Evolutionary conservation across 2,888 invertebrate species (phyloP).

Genomic region (Epistrophella euchroma): DNA sequence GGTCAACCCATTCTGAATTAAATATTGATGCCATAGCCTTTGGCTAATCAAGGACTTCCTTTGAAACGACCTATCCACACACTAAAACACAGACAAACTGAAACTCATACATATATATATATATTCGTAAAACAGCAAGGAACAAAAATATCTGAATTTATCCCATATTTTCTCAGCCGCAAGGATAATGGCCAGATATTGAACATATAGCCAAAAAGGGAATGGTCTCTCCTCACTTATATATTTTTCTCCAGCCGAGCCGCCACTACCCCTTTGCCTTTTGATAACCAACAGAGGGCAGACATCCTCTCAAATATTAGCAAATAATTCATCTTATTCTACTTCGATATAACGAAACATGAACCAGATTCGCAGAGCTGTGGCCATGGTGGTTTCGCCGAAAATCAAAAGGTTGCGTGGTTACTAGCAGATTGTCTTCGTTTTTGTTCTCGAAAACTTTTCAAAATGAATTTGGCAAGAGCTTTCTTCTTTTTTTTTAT

Average conservation of each 20-base stretch:
- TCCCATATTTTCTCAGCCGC: conserved; percentile 69
- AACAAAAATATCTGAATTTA: conserved; percentile 52
- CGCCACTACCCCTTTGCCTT: neutral
- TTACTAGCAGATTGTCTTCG: neutral
- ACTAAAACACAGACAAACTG: conserved; percentile 10
- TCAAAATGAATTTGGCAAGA: conserved; percentile 67
- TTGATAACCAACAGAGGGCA: conserved; percentile 51
- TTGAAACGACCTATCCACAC: conserved; percentile 45
- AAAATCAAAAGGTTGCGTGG: neutral
- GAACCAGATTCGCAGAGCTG: conserved; percentile 21
- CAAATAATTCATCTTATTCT: conserved; percentile 71
- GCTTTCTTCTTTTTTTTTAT: conserved; percentile 69
- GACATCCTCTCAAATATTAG: conserved; percentile 55
- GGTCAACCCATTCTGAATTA: conserved; percentile 75
- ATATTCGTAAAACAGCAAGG: neutral
- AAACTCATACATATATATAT: neutral
- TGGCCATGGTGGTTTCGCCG: conserved; percentile 32
- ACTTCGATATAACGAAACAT: conserved; percentile 34
- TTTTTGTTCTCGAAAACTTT: conserved; percentile 51
- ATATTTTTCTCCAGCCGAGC: neutral
- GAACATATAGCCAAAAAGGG: conserved; percentile 67
- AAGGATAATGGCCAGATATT: conserved; percentile 70
- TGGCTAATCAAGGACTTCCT: conserved; percentile 72
- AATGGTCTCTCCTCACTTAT: conserved; percentile 28
- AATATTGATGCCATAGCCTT: conserved; percentile 73